Base-by-base conservation (phyloP, 1,140 invertebrate species). In the Kradibia gibbosae region DNA sequence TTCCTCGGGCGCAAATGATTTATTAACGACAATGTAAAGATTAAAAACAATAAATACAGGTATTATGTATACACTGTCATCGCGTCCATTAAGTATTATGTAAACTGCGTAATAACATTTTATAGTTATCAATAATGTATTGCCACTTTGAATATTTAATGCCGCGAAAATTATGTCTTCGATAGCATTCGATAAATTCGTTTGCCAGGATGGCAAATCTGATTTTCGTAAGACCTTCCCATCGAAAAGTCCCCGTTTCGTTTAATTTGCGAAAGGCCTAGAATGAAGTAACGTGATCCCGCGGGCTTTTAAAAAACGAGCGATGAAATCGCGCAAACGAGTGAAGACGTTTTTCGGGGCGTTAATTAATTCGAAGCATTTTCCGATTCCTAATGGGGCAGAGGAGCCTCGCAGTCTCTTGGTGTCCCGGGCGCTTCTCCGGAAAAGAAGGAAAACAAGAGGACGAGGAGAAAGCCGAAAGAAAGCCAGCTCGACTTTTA, bases 21-120 rank as follows among this genome's bases (percentile, higher is more conserved):
- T 75, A 60, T 60, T 57, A 42, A 60, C 50, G 34, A 55, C 55
- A 42, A 60, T 25, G 25, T 77, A 65, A 65, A n/a, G 10, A 62
- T 77, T 65, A 28, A 77, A 45, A 20, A 42, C 53, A 48, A 48
- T 62, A 48, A 65, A 65, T 77, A n/a, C 39, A 34, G 42, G n/a
- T 67, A 78, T 77, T 77, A 77, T 77, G 42, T 76, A 76, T 62
- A 62, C 74, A 76, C 60, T 62, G 31, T 65, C 57, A 62, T 62
- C n/a, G 42, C 17, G 0, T 17, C 57, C 28, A 76, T 65, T 76
- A 48, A 17, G 36, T 67, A 53, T 50, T 60, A 36, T 78, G 60
- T 78, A 77, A 48, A 67, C 60, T 36, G 17, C n/a, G 22, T 53
- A 67, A 78, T 7, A 67, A 50, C 15, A 62, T 76, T 45, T 65